Conservation (phyloP, 2,888 invertebrate species). For the Tipula vernalis region DNA sequence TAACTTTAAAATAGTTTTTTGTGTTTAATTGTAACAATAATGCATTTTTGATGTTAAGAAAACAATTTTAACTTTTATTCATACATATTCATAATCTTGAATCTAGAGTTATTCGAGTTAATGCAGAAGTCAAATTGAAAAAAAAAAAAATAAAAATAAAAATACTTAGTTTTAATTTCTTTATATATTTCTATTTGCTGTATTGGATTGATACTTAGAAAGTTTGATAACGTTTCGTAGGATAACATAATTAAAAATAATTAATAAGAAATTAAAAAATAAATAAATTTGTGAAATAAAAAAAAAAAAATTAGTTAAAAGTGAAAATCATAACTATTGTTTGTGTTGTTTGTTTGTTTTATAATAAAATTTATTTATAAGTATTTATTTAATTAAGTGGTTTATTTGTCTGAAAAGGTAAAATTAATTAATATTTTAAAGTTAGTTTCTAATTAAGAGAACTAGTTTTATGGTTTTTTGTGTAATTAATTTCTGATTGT, state of each 20-base stretch:
- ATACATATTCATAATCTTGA: not conserved
- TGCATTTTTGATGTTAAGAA: not conserved
- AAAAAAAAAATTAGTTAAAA: not conserved
- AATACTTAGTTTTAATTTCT: not conserved
- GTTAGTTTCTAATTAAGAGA: not conserved
- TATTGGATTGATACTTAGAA: not conserved
- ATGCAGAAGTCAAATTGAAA: not conserved
- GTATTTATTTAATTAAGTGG: not conserved
- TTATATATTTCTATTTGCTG: not conserved
- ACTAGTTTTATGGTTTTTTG: not conserved
- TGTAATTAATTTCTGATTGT: not conserved
- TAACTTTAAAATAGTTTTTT: not conserved
- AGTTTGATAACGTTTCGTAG: not conserved
- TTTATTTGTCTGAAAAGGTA: not conserved
- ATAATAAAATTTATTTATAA: not conserved
- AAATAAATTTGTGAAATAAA: not conserved
- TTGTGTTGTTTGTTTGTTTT: not conserved
- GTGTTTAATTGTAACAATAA: not conserved
- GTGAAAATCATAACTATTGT: not conserved
- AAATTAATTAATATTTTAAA: not conserved
- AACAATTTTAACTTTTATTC: not conserved
- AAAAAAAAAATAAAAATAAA: not conserved
- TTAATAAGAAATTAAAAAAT: not conserved
- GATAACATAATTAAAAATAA: not conserved
- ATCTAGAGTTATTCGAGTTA: not conserved